A percentile compares a stretch with the other conserved stretches of the same genome.
These are phyloP conservation scores for Nixonia krombeini DNA, from an alignment of 1,140 invertebrate species.

Conservation along the genomic window DNA sequence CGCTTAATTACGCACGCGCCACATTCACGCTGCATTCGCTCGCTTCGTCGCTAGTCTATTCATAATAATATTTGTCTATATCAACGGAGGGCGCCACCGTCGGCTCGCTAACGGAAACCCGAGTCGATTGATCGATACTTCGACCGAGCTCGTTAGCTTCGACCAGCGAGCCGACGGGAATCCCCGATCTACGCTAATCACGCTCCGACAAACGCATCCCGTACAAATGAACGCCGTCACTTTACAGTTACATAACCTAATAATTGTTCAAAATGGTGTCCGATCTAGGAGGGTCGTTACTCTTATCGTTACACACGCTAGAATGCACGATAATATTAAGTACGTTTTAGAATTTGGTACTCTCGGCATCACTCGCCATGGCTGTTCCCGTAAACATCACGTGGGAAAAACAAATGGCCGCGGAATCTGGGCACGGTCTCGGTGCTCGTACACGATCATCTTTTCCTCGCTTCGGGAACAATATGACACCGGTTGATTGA, in stretches of 20 bases:
- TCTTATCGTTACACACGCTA: slow-evolving; percentile 57
- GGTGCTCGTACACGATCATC: too few species aligned
- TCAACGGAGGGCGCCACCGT: too few species aligned
- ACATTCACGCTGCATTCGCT: slow-evolving; percentile 46
- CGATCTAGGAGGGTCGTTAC: slow-evolving; percentile 54
- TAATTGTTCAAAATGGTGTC: slow-evolving; percentile 62
- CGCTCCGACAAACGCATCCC: slow-evolving; percentile 6
- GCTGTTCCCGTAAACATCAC: too few species aligned
- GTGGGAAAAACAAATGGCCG: too few species aligned
- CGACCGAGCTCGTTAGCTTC: too few species aligned
- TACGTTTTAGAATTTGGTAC: slow-evolving; percentile 71
- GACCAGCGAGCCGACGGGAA: too few species aligned
- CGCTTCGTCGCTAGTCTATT: slow-evolving; percentile 33
- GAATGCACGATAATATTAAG: slow-evolving; percentile 66
- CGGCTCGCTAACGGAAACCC: background rate
- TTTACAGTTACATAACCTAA: slow-evolving; percentile 49
- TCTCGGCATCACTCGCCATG: slow-evolving; percentile 57
- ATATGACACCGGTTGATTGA: too few species aligned
- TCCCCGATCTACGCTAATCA: background rate
- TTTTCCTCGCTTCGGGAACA: too few species aligned
- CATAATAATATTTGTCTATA: slow-evolving; percentile 37
- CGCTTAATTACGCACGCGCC: slow-evolving; percentile 52
- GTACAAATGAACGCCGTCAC: slow-evolving; percentile 18
- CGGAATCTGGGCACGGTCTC: too few species aligned
- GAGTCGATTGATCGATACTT: background rate